Base-by-base conservation (phyloP, 64 coral and sea anemone genomes). In the Cladopsammia gracilis region DNA sequence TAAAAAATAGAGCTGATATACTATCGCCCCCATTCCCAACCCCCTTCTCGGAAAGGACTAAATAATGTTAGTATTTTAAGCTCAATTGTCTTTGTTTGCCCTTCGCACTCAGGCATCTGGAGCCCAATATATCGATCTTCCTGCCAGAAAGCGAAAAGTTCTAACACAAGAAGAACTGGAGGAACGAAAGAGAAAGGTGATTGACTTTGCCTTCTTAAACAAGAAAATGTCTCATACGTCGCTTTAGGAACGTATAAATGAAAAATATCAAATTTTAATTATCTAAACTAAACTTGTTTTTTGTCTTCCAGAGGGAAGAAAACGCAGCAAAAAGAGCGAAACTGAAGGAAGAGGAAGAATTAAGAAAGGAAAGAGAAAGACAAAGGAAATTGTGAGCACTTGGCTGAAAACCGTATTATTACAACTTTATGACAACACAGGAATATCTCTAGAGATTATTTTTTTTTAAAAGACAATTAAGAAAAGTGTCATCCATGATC, bases 81-180 rank as follows among this genome's bases (percentile, higher is more conserved):
- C 7, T 10, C 5, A 56, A 6, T 22, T 76, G 4, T 24, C 10
- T 52, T n/a, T 25, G 22, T 70, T 48, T 87, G 26, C 79, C n/a
- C 7, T 72, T 72, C 0, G 0, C 47, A n/a, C n/a, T n/a, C n/a
- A 87, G 91, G 25, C 61, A 42, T 77, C 76, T 24, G 78, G 48
- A 58, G 68, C 96, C 45, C 71, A 73, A 5, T 50, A 25, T 25
- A 3, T 68, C 11, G 88, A 95, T 71, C 86, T 94, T 81, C 87
- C 96, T 16, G 81, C 75, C 0, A 87, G 92, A 77, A 94, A 97
- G 58, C 87, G 96, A 59, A 85, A 86, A 94, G 76, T 94, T 34
- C 56, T 97, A 18, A 94, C 92, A 6, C 82, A 82, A 83, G 96
- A 97, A 51, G 96, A 97, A 54, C 57, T 94, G 13, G 92, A 97